Percentiles rank a stretch among this genome's conserved stretches.
These are phyloP conservation scores for Adoxophyes honmai DNA, from an alignment of 1,140 invertebrate genomes.

Conservation along the genomic window DNA sequence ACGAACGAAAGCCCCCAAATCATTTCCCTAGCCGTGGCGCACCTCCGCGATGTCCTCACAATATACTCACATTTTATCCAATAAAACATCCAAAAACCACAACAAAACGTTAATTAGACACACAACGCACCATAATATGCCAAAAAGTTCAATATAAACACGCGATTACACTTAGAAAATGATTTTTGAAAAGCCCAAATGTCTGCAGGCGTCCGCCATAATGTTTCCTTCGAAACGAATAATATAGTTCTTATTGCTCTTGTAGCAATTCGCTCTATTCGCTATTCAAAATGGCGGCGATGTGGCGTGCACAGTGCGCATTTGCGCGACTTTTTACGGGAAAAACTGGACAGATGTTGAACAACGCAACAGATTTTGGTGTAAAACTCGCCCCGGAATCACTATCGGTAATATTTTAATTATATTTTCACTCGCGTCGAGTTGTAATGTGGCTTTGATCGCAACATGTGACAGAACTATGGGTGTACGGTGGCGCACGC, in stretches of 20 bases:
- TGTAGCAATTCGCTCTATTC: constrained; percentile 75
- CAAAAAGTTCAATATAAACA: constrained; percentile 78
- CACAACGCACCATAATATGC: constrained; percentile 74
- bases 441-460: constrained; percentile 64
- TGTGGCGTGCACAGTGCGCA: constrained; percentile 73
- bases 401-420: constrained; percentile 74
- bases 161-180: constrained; percentile 76
- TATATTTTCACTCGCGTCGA: constrained; percentile 57
- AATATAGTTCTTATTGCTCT: constrained; percentile 77
- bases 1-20: constrained; percentile 75
- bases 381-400: constrained; percentile 50
- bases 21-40: constrained; percentile 78
- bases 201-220: constrained; percentile 77
- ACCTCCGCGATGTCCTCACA: constrained; percentile 72
- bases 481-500: constrained; percentile 55
- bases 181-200: constrained; percentile 78
- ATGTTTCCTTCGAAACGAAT: constrained; percentile 78
- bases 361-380: constrained; percentile 67
- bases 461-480: constrained; percentile 76
- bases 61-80: constrained; percentile 73
- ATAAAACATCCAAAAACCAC: constrained; percentile 69
- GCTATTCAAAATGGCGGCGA: constrained; percentile 78
- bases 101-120: constrained; percentile 69
- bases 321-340: constrained; percentile 70
- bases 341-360: constrained; percentile 65